A percentile compares a stretch with the other conserved stretches of the same genome.
phyloP scores from a whole-genome alignment of 2,888 invertebrate species.

The Calliopum simillimum region DNA sequence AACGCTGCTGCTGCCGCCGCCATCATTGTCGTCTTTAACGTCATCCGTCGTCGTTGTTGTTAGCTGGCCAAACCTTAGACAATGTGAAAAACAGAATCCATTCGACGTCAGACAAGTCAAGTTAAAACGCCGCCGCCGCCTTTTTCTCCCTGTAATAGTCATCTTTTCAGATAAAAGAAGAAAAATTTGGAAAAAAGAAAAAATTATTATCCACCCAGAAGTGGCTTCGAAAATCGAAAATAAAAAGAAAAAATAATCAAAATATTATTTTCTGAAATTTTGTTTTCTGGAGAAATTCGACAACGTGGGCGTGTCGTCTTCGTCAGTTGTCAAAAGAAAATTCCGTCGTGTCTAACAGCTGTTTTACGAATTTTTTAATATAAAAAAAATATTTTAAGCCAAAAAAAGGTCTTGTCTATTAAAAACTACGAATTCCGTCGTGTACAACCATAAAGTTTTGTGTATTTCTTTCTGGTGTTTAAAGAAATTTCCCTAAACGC shows the following conservation, averaged over 20 bases:
- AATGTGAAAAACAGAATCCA: conserved; percentile 63
- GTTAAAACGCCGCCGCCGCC: conserved; percentile 43
- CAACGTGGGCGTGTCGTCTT: no score
- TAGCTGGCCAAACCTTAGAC: conserved; percentile 56
- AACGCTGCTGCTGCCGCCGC: conserved; percentile 8
- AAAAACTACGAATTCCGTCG: no score
- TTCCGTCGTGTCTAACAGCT: no score
- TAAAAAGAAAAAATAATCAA: conserved; percentile 3
- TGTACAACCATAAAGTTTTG: no score
- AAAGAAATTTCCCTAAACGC: no score
- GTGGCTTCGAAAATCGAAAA: conserved; percentile 5
- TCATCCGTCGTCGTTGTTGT: conserved; percentile 12
- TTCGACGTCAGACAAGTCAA: conserved; percentile 63
- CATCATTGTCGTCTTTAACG: background rate
- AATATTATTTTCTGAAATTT: no score
- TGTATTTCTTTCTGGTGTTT: no score
- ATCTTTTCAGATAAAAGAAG: background rate
- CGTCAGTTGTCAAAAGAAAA: no score
- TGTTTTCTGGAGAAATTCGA: no score
- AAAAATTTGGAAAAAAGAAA: background rate
- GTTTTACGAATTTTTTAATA: no score
- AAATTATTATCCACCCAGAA: background rate
- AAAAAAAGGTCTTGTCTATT: no score
- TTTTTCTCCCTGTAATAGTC: background rate
- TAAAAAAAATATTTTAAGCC: no score